Base-by-base conservation (phyloP, 2,797 vertebrate species). In the Gobionotothen gibberifrons region DNA sequence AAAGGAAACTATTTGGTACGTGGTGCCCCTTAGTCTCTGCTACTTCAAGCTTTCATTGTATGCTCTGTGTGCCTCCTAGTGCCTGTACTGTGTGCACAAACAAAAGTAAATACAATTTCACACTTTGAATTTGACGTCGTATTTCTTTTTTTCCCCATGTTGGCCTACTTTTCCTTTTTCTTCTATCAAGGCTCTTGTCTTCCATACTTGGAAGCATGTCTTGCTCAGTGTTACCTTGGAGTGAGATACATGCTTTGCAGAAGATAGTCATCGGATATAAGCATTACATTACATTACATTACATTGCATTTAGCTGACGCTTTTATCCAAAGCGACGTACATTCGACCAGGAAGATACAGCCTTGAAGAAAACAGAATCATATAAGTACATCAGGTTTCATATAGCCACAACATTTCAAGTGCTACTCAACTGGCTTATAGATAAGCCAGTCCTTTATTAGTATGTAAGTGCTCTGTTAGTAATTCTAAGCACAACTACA, bases 101-200 rank as follows among this genome's bases (percentile, higher is more conserved):
- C 52, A 49, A 63, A 58, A 54, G n/a, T 11, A 48, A 59, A 76
- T 9, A 49, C 67, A 60, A 55, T 60, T 22, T 72, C 59, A 69
- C 43, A 1, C 19, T 64, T 57, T 19, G 21, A 19, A 67, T 54
- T 67, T 55, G 67, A 29, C 47, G 29, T 48, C 32, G 47, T 67
- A 12, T 44, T 44, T 26, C 3, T 36, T 22, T 32, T 69, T 42
- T 44, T 69, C 22, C 2, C 3, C 0, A 2, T 17, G 22, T 15
- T 52, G 54, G 29, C 54, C 67, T 47, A 21, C 47, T 59, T 76
- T 16, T n/a, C 19, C 22, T 43, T 10, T 22, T 53, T 15, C n/a
- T 10, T 32, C 1, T 40, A 42, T 57, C 36, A 9, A 39, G 36
- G 40, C 56, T 43, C 12, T 40, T 13, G 13, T 42, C 56, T 53